Evolutionary conservation across 2,797 vertebrate genomes (phyloP), one percentile per base, ranked within the genome.

Genomic region (Myotis planiceps): DNA sequence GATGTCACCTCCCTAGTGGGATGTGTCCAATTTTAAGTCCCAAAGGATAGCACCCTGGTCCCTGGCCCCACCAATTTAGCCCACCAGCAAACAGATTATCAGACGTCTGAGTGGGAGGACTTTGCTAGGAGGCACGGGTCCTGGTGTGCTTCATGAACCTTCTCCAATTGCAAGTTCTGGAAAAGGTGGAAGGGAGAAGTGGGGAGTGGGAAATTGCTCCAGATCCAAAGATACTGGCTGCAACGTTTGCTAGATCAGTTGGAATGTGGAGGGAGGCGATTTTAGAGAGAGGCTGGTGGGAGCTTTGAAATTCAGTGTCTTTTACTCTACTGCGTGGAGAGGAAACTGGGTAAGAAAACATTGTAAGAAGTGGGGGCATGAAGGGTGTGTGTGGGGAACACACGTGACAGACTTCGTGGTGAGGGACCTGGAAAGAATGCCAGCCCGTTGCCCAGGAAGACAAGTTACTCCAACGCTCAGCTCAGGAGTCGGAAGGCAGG

Each of bases 41-140:
- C 1, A 66, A 32, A 25, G 29, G 21, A 65, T 6, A 15, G 25
- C 18, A 2, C 2, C n/a, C 63, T 12, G 0, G 0, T 55, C 32
- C 81, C n/a, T 0, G 0, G 9, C 19, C 58, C 4, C 3, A 5
- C 5, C 9, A n/a, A 27, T 8, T 15, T 9, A 34, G 51, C 29
- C 39, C 29, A 4, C 27, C 34, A 60, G 45, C 53, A 45, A 2
- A 34, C 0, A 1, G 49, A 34, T 53, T 39, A 47, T 34, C 66
- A 37, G 16, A 51, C 53, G 23, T 51, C 0, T 14, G 25, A 21
- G 29, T 42, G 34, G 34, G 49, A n/a, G n/a, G 60, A 13, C 39
- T 68, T 66, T 27, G 23, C 79, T 32, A 29, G 58, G 78, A 13
- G 42, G 63, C 0, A 1, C 16, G 18, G 29, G 37, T 16, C 39